phyloP scores from a whole-genome alignment of 2,797 vertebrate genomes.

The Cryptoprocta ferox region DNA sequence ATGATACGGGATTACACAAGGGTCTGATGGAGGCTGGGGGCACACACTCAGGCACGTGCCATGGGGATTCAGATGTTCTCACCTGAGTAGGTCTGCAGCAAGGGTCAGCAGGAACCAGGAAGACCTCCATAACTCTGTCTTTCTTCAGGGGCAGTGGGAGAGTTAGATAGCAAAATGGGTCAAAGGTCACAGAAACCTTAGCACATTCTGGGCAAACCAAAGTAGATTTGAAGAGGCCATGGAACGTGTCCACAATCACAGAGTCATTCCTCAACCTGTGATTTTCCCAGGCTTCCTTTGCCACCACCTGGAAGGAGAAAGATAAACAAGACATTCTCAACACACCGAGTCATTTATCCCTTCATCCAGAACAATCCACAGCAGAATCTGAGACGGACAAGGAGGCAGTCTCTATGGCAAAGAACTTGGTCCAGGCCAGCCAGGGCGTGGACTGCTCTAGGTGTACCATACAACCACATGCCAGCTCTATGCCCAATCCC shows the following conservation, averaged over 20 bases:
- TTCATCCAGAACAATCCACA: not conserved
- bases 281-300: conserved; percentile 95
- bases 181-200: conserved; percentile 95
- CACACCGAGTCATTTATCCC: not conserved
- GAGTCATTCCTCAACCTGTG: conserved; percentile 94
- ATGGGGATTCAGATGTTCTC: conserved; percentile 52
- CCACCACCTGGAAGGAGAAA: conserved; percentile 89
- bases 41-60: not conserved
- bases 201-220: conserved; percentile 95
- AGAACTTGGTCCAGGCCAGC: not conserved
- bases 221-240: conserved; percentile 96
- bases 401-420: not conserved
- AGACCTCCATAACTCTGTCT: conserved; percentile 94
- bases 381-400: not conserved
- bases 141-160: conserved; percentile 96
- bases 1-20: not conserved
- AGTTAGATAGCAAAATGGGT: conserved; percentile 97
- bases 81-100: conserved; percentile 94
- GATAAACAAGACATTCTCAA: not conserved
- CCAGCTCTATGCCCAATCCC: not conserved
- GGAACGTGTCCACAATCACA: conserved; percentile 95
- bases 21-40: not conserved
- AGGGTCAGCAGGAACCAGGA: conserved; percentile 93
- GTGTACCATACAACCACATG: fast-evolving
- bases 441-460: not conserved